A percentile compares a stretch with the other conserved stretches of the same genome.
These are phyloP conservation scores for Antitype chi DNA, from an alignment of 2,888 invertebrate genomes.

Conservation along the genomic window DNA sequence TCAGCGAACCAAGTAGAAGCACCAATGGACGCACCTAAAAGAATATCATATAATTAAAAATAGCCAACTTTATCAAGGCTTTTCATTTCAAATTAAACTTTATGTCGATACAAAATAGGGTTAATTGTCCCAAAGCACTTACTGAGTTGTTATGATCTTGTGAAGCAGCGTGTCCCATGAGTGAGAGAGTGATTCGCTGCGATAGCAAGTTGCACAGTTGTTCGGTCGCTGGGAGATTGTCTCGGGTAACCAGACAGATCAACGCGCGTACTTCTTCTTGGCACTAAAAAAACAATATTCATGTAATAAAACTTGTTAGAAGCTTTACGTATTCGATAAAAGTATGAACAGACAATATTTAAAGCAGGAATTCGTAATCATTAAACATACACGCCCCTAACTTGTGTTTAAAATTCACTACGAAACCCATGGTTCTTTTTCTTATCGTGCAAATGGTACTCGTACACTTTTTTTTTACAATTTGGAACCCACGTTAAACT, in stretches of 20 bases:
- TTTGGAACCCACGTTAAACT: too few species aligned
- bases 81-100: neutral
- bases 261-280: constrained; percentile 97
- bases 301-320: too few species aligned
- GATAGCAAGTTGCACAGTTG: constrained; percentile 96
- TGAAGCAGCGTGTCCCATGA: constrained; percentile 94
- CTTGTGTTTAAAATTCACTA: too few species aligned
- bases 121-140: constrained; percentile 59
- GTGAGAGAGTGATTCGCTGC: constrained; percentile 95
- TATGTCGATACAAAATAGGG: neutral
- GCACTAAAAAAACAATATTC: constrained; percentile 83
- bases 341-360: too few species aligned
- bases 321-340: too few species aligned
- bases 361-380: too few species aligned
- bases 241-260: constrained; percentile 96
- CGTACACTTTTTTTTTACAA: too few species aligned
- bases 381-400: too few species aligned
- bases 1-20: constrained; percentile 95
- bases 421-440: too few species aligned
- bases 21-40: constrained; percentile 96
- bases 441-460: too few species aligned
- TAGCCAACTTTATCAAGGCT: neutral
- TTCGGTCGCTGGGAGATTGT: constrained; percentile 95
- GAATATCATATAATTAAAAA: constrained; percentile 1
- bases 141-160: constrained; percentile 89